phyloP scores from a whole-genome alignment of 2,888 invertebrate species.

The Agrilus biguttatus region DNA sequence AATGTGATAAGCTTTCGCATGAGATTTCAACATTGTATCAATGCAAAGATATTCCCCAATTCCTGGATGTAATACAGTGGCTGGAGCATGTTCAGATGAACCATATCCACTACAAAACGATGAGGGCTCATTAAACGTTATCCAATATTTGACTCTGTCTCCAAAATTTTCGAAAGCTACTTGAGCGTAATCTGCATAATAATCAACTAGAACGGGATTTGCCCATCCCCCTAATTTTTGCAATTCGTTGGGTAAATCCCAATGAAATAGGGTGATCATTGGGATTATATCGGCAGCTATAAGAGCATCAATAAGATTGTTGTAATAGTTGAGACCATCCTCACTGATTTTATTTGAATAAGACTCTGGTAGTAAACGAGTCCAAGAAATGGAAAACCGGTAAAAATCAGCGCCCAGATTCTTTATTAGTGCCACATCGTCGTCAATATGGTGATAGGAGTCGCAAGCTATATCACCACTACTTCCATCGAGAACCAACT shows the following conservation, averaged over 20 bases:
- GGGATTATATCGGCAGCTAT: slow-evolving; percentile 28
- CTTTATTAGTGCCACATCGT: slow-evolving; percentile 13
- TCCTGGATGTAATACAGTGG: slow-evolving; percentile 25
- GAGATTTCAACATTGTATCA: slow-evolving; percentile 31
- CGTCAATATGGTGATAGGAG: too few relatives aligned
- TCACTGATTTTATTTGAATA: slow-evolving; percentile 47
- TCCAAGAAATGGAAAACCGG: slow-evolving; percentile 48
- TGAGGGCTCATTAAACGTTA: slow-evolving; percentile 37
- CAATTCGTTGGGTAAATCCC: slow-evolving; percentile 17
- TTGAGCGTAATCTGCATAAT: slow-evolving; percentile 37
- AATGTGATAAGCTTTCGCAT: slow-evolving; percentile 29
- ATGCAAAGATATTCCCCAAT: slow-evolving; percentile 42
- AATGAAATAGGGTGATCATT: slow-evolving; percentile 22
- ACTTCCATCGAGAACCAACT: too few relatives aligned
- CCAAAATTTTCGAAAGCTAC: slow-evolving; percentile 20
- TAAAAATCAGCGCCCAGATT: slow-evolving; percentile 41
- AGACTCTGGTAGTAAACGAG: slow-evolving; percentile 49
- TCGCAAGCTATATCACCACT: too few relatives aligned
- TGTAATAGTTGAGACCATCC: slow-evolving; percentile 59
- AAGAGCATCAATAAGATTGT: slow-evolving; percentile 54
- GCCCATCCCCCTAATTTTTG: slow-evolving; percentile 48
- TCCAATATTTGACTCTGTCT: slow-evolving; percentile 31
- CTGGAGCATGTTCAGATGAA: slow-evolving; percentile 20
- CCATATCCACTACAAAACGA: slow-evolving; percentile 20
- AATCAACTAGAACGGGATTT: slow-evolving; percentile 39